Evolutionary conservation across 2,888 invertebrate genomes (phyloP).

Genomic region (Cephus pygmeus): DNA sequence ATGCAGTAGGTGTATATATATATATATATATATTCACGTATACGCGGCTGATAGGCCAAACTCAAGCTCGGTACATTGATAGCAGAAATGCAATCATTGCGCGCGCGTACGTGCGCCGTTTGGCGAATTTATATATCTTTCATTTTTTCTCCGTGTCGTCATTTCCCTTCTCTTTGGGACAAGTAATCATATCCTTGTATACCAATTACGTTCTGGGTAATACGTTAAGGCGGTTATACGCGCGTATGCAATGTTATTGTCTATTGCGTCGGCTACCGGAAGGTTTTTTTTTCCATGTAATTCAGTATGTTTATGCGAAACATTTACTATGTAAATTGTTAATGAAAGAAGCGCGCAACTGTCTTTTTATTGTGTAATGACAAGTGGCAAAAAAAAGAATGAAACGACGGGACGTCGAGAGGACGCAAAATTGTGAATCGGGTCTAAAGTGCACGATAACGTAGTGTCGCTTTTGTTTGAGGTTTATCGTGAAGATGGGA

Average conservation of each 20-base stretch:
- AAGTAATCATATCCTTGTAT: background rate
- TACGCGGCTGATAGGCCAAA: constrained; percentile 26
- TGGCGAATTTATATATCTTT: constrained; percentile 17
- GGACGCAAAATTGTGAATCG: background rate
- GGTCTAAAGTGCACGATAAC: background rate
- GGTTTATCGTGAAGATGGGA: background rate
- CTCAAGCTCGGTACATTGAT: constrained; percentile 18
- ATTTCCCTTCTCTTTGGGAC: background rate
- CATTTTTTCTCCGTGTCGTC: background rate
- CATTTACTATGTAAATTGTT: background rate
- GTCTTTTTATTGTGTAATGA: background rate
- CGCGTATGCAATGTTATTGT: background rate
- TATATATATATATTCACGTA: background rate
- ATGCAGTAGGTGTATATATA: constrained; percentile 5
- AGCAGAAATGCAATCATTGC: constrained; percentile 32
- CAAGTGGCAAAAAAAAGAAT: background rate
- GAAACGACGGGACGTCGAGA: background rate
- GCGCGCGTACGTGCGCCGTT: constrained; percentile 29
- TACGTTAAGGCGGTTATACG: background rate
- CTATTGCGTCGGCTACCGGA: background rate
- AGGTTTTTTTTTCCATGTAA: background rate
- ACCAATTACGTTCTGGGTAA: background rate
- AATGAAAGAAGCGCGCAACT: background rate
- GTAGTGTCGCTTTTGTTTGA: background rate
- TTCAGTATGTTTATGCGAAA: background rate